Conservation (phyloP, 2,888 invertebrate genomes). For the Zele albiditarsus region DNA sequence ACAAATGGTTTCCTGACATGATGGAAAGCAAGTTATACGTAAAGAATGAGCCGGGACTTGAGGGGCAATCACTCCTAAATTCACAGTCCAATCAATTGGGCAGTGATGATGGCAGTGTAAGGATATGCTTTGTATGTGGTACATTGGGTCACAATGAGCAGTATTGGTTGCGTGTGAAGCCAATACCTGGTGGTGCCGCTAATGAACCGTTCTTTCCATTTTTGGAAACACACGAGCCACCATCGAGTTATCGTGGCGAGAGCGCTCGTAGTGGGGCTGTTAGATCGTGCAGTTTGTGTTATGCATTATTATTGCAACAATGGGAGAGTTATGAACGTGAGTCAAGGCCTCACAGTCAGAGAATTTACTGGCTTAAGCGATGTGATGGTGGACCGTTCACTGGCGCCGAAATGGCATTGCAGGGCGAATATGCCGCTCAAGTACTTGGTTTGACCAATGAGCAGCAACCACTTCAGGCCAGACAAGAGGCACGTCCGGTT, state of each 20-base stretch:
- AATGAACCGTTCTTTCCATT: constrained; percentile 93
- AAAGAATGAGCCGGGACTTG: constrained; percentile 81
- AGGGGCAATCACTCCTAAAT: constrained; percentile 65
- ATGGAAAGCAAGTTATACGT: constrained; percentile 80
- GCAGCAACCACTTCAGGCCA: constrained; percentile 54
- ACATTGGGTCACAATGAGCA: constrained; percentile 79
- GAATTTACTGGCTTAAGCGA: constrained; percentile 94
- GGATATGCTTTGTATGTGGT: constrained; percentile 83
- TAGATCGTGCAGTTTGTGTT: constrained; percentile 89
- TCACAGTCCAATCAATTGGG: constrained; percentile 54
- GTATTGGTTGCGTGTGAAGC: constrained; percentile 79
- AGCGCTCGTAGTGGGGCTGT: constrained; percentile 74
- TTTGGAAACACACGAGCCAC: constrained; percentile 90
- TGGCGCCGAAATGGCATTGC: constrained; percentile 90
- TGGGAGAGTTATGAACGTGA: constrained; percentile 93
- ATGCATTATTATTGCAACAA: constrained; percentile 88
- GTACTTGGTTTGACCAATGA: constrained; percentile 85
- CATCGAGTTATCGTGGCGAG: constrained; percentile 81
- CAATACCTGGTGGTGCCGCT: constrained; percentile 78
- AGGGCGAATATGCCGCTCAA: constrained; percentile 94
- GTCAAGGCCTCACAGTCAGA: constrained; percentile 87
- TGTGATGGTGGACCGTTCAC: constrained; percentile 93
- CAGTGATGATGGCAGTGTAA: constrained; percentile 57
- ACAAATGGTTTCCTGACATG: constrained; percentile 71
- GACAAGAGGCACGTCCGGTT: constrained; percentile 60